Percentiles rank a stretch among this genome's conserved stretches.
Evolutionary conservation across 1,140 invertebrate species (phyloP).

Genomic region (Drosophila truncata): DNA sequence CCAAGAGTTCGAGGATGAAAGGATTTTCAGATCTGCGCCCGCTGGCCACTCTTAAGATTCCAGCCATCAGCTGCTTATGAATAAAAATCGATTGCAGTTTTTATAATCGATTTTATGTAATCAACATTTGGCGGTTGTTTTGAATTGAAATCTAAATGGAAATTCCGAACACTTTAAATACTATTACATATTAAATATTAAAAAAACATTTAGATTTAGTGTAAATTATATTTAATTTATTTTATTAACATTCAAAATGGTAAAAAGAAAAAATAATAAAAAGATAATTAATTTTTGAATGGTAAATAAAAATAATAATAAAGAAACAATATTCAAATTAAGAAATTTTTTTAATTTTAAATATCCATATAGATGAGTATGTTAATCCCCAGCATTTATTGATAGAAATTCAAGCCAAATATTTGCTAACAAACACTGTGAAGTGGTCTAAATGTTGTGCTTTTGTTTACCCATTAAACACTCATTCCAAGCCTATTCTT

Average conservation of each 20-base stretch:
- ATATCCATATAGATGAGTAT: neutral
- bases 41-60: no score
- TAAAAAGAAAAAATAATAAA: no score
- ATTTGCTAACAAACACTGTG: conserved; percentile 10
- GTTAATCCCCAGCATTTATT: neutral
- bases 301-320: no score
- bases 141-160: neutral
- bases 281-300: no score
- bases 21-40: no score
- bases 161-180: accelerated
- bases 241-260: no score
- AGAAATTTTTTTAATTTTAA: neutral
- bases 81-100: neutral
- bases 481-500: conserved; percentile 7
- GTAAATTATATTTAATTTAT: no score
- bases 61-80: neutral
- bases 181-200: neutral
- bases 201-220: no score
- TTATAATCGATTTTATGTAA: neutral
- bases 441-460: conserved; percentile 13
- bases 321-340: no score
- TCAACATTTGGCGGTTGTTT: neutral
- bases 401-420: conserved; percentile 17
- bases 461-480: conserved; percentile 40
- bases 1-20: no score